Percentiles rank a stretch among this genome's conserved stretches.
Conservation (phyloP, 2,797 vertebrate species). For the Peromyscus aztecus region DNA sequence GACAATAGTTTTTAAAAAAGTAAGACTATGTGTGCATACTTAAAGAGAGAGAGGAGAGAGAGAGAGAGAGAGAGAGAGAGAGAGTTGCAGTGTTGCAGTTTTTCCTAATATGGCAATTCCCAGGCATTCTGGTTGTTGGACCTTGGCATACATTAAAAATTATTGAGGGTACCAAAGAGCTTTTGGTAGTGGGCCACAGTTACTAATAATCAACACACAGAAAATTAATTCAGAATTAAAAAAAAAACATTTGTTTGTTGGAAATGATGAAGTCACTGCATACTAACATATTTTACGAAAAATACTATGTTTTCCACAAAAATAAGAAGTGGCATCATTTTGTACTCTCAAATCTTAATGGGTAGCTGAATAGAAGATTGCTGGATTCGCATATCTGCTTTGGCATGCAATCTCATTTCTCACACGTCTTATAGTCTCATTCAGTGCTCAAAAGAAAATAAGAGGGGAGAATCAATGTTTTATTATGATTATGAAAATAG, state of each 20-base stretch:
- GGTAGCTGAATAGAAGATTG: background rate
- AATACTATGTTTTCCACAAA: background rate
- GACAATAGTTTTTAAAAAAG: background rate
- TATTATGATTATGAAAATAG: constrained; percentile 21
- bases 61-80: background rate
- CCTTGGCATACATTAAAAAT: background rate
- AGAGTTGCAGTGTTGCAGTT: background rate
- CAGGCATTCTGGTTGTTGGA: background rate
- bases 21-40: background rate
- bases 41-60: background rate
- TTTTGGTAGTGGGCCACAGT: background rate
- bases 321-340: background rate
- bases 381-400: background rate
- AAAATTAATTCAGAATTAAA: background rate
- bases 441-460: background rate
- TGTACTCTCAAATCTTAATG: background rate
- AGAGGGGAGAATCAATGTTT: background rate
- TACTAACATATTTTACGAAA: background rate
- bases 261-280: background rate
- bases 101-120: background rate
- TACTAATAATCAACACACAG: background rate
- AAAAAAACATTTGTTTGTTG: background rate
- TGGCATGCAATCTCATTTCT: background rate
- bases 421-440: background rate
- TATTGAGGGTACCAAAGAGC: background rate